Evolutionary conservation across 2,113 vertebrate species (phyloP), one percentile per base, ranked within the genome.

Genomic region (Aleadryas rufinucha): DNA sequence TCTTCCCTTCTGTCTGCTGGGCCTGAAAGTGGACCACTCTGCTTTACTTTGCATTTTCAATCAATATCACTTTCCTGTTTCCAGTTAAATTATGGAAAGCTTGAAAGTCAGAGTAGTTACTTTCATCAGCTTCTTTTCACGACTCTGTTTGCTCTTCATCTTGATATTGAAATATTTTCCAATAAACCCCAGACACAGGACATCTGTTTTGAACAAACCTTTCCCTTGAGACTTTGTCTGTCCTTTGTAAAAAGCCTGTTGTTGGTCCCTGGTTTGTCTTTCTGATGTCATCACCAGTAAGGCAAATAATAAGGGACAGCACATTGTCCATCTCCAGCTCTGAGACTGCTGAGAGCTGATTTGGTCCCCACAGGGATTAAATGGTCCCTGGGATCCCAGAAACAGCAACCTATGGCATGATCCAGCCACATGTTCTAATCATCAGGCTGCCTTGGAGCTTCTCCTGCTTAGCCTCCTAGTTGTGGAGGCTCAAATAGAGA

Each of bases 21-120:
- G 9, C 20, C 54, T 86, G 39, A 65, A 89, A 88, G 33, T n/a
- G 27, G 23, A 47, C 33, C 61, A 44, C 7, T 75, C 24, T 60
- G n/a, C 33, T 82, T 76, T 74, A 68, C 44, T 87, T 87, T 41
- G 52, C 27, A 44, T 82, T 76, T 85, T 71, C 37, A 89, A 13
- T 89, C 69, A 72, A 69, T 82, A 74, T 87, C 41, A 82, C 50
- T 94, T 89, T 83, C 50, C 23, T 82, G 20, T 79, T 74, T 60
- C 45, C 70, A 33, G 41, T 75, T 87, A 45, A 72, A 11, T 18
- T 65, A 53, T 14, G 37, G n/a, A n/a, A n/a, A 3, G 3, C 19
- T 71, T 89, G 53, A 75, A 76, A 94, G 31, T 56, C 69, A 64
- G 17, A 74, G 31, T 13, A 68, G 23, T 57, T 68, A 74, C 60